Base-by-base conservation (phyloP, 2,888 invertebrate species). In the Psylliodes chrysocephalus region DNA sequence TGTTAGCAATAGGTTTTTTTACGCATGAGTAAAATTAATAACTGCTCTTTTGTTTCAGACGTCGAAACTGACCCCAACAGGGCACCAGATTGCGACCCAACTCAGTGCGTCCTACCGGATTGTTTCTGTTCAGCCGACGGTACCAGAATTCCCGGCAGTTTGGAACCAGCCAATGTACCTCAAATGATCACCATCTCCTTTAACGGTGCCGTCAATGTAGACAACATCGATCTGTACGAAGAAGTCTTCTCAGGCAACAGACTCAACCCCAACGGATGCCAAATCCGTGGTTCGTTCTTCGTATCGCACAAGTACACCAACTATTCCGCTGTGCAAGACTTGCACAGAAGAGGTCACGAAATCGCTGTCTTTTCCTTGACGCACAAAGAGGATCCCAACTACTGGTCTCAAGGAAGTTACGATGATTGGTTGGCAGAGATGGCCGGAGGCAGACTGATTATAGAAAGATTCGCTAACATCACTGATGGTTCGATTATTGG, bases 401-500 rank as follows among this genome's bases (percentile, higher is more conserved):
- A 95, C 83, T 96, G 96, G 95, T 86, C 88, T 6, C 88, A 91
- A 68, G 95, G 95, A 46, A 88, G 88, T 60, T 95, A 95, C 82
- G 95, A 93, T 77, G 94, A 92, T 82, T 96, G 96, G 96, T 84
- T 95, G 42, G 95, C 95, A 69, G 96, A 96, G 83, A 95, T 96
- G 95, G 95, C 95, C 47, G 96, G 96, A 14, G 92, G 89, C 19
- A 88, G 96, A 74, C 85, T 95, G 67, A 94, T 96, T 77, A 85
- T 91, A 70, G 94, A 94, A 83, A 88, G 94, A 72, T 96, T 95
- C 79, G 92, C 95, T 60, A 96, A 96, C 82, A 94, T 96, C 74
- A 93, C 94, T 56, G 95, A 96, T 79, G 94, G 94, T 42, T 93
- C 94, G 3, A 93, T 96, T 71, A 93, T 95, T 74, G 94, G 94